These are phyloP conservation scores for Drosophila busckii DNA, from an alignment of 1,140 invertebrate genomes.

Conservation along the genomic window DNA sequence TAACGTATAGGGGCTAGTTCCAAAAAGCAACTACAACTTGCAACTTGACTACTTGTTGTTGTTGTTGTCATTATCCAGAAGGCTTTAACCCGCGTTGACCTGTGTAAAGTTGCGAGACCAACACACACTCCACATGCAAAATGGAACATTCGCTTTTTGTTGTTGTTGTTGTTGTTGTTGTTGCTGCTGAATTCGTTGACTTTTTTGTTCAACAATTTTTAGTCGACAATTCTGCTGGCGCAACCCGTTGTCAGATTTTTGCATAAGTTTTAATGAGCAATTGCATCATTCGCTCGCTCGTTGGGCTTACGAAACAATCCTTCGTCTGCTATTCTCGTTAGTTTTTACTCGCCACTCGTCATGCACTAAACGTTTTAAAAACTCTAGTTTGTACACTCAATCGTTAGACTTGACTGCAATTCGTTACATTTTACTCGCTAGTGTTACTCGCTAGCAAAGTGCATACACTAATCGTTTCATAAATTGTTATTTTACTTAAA, in stretches of 20 bases:
- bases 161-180: slow-evolving; percentile 4
- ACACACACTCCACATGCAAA: slow-evolving; percentile 9
- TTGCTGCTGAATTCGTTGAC: slow-evolving; percentile 17
- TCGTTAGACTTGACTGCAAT: no score
- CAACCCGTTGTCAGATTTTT: no score
- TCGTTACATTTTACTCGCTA: slow-evolving; percentile 3
- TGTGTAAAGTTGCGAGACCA: slow-evolving; percentile 22
- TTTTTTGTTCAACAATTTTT: neutral
- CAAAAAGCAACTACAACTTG: no score
- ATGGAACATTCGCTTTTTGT: slow-evolving; percentile 26
- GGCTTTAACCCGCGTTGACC: slow-evolving; percentile 42
- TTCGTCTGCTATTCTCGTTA: neutral
- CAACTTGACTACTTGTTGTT: no score
- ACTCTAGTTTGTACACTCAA: no score
- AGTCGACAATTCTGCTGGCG: no score
- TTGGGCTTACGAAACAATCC: neutral
- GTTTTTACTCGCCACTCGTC: neutral
- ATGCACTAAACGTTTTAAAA: neutral
- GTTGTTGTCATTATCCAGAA: slow-evolving; percentile 32
- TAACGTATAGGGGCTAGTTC: no score
- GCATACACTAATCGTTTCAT: no score
- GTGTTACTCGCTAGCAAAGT: neutral
- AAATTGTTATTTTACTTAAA: neutral
- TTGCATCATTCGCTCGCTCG: no score
- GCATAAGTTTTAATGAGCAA: slow-evolving; percentile 15